Conservation (phyloP, 2,888 invertebrate genomes). For the Brenthis hecate region DNA sequence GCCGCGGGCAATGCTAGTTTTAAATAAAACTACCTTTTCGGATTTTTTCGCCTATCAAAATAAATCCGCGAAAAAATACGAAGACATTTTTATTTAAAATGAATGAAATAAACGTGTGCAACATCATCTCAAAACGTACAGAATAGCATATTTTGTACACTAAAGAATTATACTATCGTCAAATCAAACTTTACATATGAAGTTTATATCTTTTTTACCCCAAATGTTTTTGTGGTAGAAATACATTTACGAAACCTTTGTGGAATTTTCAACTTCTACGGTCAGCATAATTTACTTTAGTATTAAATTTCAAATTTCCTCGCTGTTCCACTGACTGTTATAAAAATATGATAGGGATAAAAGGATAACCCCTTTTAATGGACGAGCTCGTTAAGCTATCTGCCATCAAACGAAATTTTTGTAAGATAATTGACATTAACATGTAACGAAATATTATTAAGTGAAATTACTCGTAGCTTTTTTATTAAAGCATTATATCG, state of each 20-base stretch:
- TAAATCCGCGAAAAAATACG: too few relatives aligned
- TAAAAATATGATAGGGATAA: constrained; percentile 39
- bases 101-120: too few relatives aligned
- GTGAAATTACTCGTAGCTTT: not conserved
- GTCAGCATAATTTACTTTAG: constrained; percentile 30
- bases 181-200: not conserved
- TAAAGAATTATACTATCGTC: not conserved
- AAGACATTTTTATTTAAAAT: too few relatives aligned
- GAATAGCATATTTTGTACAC: not conserved
- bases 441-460: constrained; percentile 19
- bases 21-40: too few relatives aligned
- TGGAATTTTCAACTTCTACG: constrained; percentile 23
- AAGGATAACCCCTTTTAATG: constrained; percentile 42
- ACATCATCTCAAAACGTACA: too few relatives aligned
- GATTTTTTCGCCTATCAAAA: too few relatives aligned
- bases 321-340: constrained; percentile 27
- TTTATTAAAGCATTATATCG: not conserved
- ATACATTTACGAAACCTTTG: constrained; percentile 19
- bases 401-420: constrained; percentile 20
- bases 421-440: constrained; percentile 24
- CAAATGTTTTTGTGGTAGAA: constrained; percentile 1
- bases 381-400: constrained; percentile 39
- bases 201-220: constrained; percentile 1
- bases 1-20: too few relatives aligned
- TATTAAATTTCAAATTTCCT: constrained; percentile 34